Evolutionary conservation across 2,113 vertebrate genomes (phyloP).

Genomic region (Peromyscus maniculatus): DNA sequence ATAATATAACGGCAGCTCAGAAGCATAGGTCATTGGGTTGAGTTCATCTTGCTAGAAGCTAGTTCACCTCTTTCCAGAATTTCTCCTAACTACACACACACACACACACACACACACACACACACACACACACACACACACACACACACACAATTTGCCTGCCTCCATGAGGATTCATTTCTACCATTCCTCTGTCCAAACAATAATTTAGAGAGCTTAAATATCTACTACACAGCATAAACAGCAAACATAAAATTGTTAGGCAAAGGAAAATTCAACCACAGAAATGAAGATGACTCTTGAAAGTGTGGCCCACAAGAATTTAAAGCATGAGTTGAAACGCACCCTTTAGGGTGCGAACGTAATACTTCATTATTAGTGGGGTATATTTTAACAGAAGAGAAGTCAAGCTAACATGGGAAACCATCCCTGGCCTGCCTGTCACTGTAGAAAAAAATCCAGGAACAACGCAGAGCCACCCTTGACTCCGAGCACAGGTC

Average conservation of each 20-base stretch:
- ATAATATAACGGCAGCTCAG: background rate
- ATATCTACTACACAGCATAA: background rate
- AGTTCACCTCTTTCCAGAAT: background rate
- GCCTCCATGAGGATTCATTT: background rate
- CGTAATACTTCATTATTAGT: background rate
- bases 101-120: background rate
- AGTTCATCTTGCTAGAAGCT: background rate
- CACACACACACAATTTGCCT: too few species aligned
- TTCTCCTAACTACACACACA: background rate
- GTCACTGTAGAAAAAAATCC: background rate
- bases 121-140: too few species aligned
- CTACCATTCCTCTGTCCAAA: background rate
- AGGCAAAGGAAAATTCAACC: conserved; percentile 1
- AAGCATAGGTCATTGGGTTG: background rate
- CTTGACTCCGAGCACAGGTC: accelerated
- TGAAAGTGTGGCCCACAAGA: background rate
- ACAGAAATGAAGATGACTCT: background rate
- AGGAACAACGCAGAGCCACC: background rate
- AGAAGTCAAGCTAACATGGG: background rate
- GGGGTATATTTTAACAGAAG: background rate
- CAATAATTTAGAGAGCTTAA: background rate
- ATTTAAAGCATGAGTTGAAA: background rate
- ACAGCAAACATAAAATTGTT: background rate
- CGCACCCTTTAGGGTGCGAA: background rate
- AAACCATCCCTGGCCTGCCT: background rate